A percentile compares a stretch with the other conserved stretches of the same genome.
These are phyloP conservation scores for Eleginops maclovinus DNA, from an alignment of 2,113 vertebrate species.

Conservation along the genomic window DNA sequence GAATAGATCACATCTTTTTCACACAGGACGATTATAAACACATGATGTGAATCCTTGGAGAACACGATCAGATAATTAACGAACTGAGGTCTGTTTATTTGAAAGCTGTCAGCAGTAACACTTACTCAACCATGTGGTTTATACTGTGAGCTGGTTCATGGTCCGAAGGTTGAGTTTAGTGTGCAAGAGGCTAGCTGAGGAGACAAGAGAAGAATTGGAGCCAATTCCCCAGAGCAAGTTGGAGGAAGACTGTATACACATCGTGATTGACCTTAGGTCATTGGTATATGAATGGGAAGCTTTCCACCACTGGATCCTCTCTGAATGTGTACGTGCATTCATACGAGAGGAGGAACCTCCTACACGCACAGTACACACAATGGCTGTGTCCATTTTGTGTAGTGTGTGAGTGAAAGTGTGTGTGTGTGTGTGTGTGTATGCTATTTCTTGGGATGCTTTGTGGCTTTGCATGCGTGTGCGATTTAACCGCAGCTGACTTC, in stretches of 20 bases:
- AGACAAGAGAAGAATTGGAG: slow-evolving; percentile 32
- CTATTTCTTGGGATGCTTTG: slow-evolving; percentile 54
- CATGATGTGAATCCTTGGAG: slow-evolving; percentile 1
- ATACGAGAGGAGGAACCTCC: slow-evolving; percentile 50
- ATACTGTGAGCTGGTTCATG: slow-evolving; percentile 39
- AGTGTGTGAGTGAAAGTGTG: slow-evolving; percentile 36
- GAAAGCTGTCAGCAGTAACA: slow-evolving; percentile 41
- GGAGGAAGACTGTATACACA: slow-evolving; percentile 24
- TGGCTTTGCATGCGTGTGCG: slow-evolving; percentile 39
- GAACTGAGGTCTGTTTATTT: slow-evolving; percentile 52
- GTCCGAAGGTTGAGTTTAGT: slow-evolving; percentile 56
- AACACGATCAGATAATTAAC: slow-evolving; percentile 12
- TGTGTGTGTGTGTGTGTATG: slow-evolving; percentile 36
- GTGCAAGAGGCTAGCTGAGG: slow-evolving; percentile 16
- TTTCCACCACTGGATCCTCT: slow-evolving; percentile 18
- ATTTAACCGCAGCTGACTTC: slow-evolving; percentile 56
- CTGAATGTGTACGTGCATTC: slow-evolving; percentile 13
- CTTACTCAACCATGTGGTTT: slow-evolving; percentile 46
- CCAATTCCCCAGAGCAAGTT: slow-evolving; percentile 12
- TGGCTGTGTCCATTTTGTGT: slow-evolving; percentile 28
- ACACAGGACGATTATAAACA: slow-evolving; percentile 4
- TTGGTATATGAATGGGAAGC: slow-evolving; percentile 17
- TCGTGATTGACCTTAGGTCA: slow-evolving; percentile 31
- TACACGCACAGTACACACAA: slow-evolving; percentile 41
- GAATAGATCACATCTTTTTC: slow-evolving; percentile 18